Evolutionary conservation across 2,888 invertebrate genomes (phyloP), one percentile per base, ranked within the genome.

Genomic region (Andrena dorsata): DNA sequence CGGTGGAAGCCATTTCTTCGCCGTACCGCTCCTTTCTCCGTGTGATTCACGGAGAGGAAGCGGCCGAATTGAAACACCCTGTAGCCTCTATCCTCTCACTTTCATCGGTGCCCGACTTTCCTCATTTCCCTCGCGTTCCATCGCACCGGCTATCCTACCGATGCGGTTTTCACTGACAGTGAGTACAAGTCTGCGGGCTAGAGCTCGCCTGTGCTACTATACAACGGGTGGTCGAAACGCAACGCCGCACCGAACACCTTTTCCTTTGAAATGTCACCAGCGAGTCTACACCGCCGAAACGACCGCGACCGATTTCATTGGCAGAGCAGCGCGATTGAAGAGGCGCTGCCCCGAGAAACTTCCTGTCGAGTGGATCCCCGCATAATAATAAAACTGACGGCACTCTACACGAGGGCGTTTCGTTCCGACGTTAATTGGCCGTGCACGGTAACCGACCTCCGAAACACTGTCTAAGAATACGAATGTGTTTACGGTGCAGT

Each of bases 71-170:
- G 86, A 76, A 84, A 84, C 83, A 74, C 71, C 88, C 86, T 88
- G 88, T 88, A 87, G 86, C 75, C 74, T 35, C 26, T 79, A 66
- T 69, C 90, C 88, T 91, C 90, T 91, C 90, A 88, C 90, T 91
- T 91, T 91, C 91, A 80, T 90, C 87, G 85, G 87, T 86, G 87
- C 88, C 87, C 90, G 90, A 91, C 90, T 91, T 91, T 91, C 90
- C 90, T 91, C 90, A 85, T 90, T 90, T 90, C 90, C 88, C 88
- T 87, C 69, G 75, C 85, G 82, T 81, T 84, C 85, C 86, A 84
- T 83, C 72, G 75, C 85, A 79, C 85, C 70, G 81, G 61, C 86
- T 80, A 82, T 87, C 86, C 82, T 81, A 77, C 72, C 88, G 69
- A 70, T 85, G 84, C 83, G 85, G 83, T 89, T 90, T 88, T 86